Percentiles rank a stretch among this genome's conserved stretches.
Conservation (phyloP, 2,113 vertebrate species). For the Seriola dumerili region DNA sequence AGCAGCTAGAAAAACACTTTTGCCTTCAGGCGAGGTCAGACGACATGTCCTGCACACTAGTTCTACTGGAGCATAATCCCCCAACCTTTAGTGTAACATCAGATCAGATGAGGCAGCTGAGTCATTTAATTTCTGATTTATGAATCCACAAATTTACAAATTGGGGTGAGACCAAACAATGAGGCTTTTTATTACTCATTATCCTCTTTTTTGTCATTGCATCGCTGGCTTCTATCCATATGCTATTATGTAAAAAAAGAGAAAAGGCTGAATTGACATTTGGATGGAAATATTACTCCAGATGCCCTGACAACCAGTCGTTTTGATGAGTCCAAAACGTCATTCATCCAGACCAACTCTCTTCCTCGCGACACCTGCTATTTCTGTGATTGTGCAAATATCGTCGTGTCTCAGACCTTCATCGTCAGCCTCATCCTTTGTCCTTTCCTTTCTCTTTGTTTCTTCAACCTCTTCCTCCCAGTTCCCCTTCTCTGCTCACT, state of each 20-base stretch:
- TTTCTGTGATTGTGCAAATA: slow-evolving; percentile 21
- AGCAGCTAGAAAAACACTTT: not conserved
- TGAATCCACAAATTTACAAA: not conserved
- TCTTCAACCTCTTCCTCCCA: not conserved
- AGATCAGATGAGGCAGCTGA: not conserved
- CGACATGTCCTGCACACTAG: too few relatives aligned
- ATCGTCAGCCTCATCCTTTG: not conserved
- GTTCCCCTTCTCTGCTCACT: not conserved
- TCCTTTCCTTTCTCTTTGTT: not conserved
- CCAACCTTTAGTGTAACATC: not conserved
- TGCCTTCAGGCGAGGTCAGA: not conserved
- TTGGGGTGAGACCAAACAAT: not conserved
- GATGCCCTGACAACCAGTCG: slow-evolving; percentile 5
- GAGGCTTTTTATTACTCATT: not conserved
- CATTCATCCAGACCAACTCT: not conserved
- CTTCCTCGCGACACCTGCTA: not conserved
- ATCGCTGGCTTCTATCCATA: not conserved
- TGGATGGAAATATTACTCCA: not conserved
- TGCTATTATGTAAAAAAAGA: not conserved
- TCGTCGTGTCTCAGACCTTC: slow-evolving; percentile 6
- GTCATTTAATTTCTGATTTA: not conserved
- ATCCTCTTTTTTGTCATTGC: slow-evolving; percentile 2
- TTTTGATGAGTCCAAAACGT: slow-evolving; percentile 10
- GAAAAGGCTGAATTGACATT: not conserved
- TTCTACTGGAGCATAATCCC: not conserved